Percentiles rank a stretch among this genome's conserved stretches.
These are phyloP conservation scores for Heliconius melpomene DNA, from an alignment of 1,140 invertebrate species.

Conservation along the genomic window DNA sequence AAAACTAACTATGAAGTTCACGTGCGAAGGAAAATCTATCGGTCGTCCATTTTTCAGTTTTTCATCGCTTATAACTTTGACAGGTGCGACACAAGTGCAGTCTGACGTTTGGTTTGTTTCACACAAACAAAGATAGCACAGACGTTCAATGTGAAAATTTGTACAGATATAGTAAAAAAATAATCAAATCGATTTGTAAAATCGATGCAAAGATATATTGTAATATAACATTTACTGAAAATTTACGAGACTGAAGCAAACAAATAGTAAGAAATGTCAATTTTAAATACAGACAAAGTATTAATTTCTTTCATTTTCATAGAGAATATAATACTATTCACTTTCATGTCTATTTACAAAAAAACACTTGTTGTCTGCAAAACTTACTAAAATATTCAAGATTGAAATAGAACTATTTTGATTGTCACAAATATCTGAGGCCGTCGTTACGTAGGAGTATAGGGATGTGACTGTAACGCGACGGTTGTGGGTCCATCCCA, in stretches of 20 bases:
- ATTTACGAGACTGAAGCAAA: too few species aligned
- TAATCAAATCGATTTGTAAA: not conserved
- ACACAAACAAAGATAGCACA: conserved; percentile 23
- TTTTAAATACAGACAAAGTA: too few species aligned
- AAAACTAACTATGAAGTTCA: conserved; percentile 62
- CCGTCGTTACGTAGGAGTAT: too few species aligned
- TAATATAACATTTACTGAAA: too few species aligned
- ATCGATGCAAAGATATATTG: not conserved
- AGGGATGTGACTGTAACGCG: too few species aligned
- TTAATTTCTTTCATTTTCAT: too few species aligned
- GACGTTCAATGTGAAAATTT: not conserved
- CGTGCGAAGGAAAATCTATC: conserved; percentile 65
- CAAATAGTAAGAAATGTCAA: too few species aligned
- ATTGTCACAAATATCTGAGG: not conserved
- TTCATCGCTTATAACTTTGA: conserved; percentile 46
- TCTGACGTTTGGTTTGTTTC: conserved; percentile 26
- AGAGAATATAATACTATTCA: too few species aligned
- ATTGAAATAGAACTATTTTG: not conserved
- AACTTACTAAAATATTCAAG: not conserved
- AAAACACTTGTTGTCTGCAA: not conserved
- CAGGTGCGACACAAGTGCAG: conserved; percentile 42
- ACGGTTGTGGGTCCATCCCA: too few species aligned
- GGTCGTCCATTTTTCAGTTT: conserved; percentile 73
- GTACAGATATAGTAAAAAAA: conserved; percentile 17
- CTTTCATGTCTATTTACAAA: too few species aligned